A percentile compares a stretch with the other conserved stretches of the same genome.
These are phyloP conservation scores for Drosophila subpulchrella DNA, from an alignment of 1,140 invertebrate species.

Conservation along the genomic window DNA sequence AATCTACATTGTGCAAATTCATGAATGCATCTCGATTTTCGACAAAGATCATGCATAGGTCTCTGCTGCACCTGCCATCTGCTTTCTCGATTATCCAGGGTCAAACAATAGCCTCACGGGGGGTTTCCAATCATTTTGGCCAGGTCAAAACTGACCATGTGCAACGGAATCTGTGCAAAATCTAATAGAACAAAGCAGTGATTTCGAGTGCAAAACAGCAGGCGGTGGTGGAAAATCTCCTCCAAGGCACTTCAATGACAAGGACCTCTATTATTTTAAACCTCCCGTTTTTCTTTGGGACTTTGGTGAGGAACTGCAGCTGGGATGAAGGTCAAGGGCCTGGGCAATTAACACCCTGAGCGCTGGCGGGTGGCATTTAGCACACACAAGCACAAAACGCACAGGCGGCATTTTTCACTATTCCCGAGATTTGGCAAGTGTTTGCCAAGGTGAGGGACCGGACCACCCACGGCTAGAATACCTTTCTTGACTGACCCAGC, in stretches of 20 bases:
- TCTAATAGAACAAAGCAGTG: slow-evolving; percentile 40
- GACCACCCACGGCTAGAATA: slow-evolving; percentile 41
- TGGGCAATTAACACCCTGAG: slow-evolving; percentile 59
- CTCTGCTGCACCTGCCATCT: slow-evolving; percentile 55
- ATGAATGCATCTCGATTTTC: slow-evolving; percentile 42
- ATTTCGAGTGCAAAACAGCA: slow-evolving; percentile 57
- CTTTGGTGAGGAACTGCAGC: neutral
- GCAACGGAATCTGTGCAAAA: slow-evolving; percentile 37
- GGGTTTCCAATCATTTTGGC: slow-evolving; percentile 26
- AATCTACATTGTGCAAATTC: slow-evolving; percentile 68
- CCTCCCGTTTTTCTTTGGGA: slow-evolving; percentile 11
- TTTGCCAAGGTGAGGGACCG: slow-evolving; percentile 51
- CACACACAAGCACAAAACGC: slow-evolving; percentile 22
- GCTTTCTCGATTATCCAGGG: slow-evolving; percentile 3
- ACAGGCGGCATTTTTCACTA: slow-evolving; percentile 23
- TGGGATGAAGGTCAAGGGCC: slow-evolving; percentile 55
- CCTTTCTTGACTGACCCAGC: slow-evolving; percentile 31
- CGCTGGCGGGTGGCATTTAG: slow-evolving; percentile 41
- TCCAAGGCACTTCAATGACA: slow-evolving; percentile 61
- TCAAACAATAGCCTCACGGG: slow-evolving; percentile 49
- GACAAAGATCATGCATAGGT: slow-evolving; percentile 62
- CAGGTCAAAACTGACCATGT: slow-evolving; percentile 18
- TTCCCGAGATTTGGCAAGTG: slow-evolving; percentile 58
- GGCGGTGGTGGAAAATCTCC: slow-evolving; percentile 11
- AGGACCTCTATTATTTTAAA: slow-evolving; percentile 46